Evolutionary conservation across 2,113 vertebrate species (phyloP).

Genomic region (Odocoileus virginianus): DNA sequence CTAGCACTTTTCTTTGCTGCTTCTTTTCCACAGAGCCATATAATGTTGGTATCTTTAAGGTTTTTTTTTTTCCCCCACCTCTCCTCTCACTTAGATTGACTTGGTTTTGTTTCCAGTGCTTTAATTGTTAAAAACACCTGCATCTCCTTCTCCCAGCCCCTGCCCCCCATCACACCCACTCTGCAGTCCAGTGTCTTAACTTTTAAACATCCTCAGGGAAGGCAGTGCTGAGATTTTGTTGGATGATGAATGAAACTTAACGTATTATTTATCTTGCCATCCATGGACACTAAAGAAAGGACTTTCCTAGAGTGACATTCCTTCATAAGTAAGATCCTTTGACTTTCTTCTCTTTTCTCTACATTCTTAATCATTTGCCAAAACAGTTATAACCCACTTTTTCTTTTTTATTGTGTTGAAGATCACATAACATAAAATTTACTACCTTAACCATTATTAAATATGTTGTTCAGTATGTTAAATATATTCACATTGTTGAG

Average conservation of each 20-base stretch:
- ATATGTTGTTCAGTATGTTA: not conserved
- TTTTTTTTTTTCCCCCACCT: not conserved
- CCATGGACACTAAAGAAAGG: not conserved
- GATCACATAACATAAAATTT: not conserved
- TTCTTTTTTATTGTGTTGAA: not conserved
- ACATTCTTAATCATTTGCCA: not conserved
- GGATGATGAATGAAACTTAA: not conserved
- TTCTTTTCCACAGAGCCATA: not conserved
- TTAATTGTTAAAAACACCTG: not conserved
- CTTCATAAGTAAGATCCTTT: not conserved
- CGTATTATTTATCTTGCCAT: not conserved
- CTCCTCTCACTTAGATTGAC: not conserved
- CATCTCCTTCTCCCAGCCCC: not conserved
- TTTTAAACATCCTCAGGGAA: slow-evolving; percentile 21
- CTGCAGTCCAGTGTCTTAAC: not conserved
- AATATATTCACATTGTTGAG: not conserved
- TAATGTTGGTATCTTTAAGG: not conserved
- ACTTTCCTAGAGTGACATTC: not conserved
- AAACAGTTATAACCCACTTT: not conserved
- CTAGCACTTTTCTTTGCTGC: not conserved
- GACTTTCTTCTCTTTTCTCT: not conserved
- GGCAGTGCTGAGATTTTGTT: slow-evolving; percentile 31
- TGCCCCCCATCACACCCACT: not conserved
- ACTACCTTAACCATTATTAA: not conserved
- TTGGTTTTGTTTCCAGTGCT: slow-evolving; percentile 17